These are phyloP conservation scores for Eupithecia dodoneata DNA, from an alignment of 2,888 invertebrate species.

Conservation along the genomic window DNA sequence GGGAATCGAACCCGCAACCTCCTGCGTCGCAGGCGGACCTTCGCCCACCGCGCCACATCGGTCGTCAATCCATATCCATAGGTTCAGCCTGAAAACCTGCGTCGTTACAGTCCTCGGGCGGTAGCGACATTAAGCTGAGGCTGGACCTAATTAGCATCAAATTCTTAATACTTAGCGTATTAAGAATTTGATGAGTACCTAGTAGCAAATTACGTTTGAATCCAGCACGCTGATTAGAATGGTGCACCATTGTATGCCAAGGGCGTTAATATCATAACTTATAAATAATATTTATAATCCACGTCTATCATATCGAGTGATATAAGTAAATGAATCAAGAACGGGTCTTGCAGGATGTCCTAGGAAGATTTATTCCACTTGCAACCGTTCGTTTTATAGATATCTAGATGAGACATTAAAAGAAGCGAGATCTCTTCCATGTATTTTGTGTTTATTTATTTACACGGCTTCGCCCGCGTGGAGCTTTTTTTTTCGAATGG, in stretches of 20 bases:
- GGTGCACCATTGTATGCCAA: not conserved
- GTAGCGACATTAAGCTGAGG: too few species aligned
- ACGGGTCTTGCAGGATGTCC: slow-evolving; percentile 32
- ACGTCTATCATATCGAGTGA: slow-evolving; percentile 3
- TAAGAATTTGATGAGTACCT: not conserved
- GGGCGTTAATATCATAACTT: not conserved
- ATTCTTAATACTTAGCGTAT: too few species aligned
- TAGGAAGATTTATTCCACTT: slow-evolving; percentile 13
- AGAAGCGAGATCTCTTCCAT: not conserved
- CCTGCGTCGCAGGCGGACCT: too few species aligned
- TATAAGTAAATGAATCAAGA: slow-evolving; percentile 18
- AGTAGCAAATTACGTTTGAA: not conserved
- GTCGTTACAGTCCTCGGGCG: too few species aligned
- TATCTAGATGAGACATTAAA: not conserved
- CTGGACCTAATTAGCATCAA: too few species aligned
- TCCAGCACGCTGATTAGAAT: not conserved
- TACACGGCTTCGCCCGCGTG: too few species aligned
- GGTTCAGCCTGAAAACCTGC: too few species aligned
- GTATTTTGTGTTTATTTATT: not conserved
- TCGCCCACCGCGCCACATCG: too few species aligned
- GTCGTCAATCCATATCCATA: too few species aligned
- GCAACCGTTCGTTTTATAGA: slow-evolving; percentile 9
- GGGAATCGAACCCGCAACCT: too few species aligned
- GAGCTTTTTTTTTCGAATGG: too few species aligned
- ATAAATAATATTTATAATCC: not conserved